Evolutionary conservation across 2,797 vertebrate genomes (phyloP), one percentile per base, ranked within the genome.

Genomic region (Sternarchorhynchus goeldii): DNA sequence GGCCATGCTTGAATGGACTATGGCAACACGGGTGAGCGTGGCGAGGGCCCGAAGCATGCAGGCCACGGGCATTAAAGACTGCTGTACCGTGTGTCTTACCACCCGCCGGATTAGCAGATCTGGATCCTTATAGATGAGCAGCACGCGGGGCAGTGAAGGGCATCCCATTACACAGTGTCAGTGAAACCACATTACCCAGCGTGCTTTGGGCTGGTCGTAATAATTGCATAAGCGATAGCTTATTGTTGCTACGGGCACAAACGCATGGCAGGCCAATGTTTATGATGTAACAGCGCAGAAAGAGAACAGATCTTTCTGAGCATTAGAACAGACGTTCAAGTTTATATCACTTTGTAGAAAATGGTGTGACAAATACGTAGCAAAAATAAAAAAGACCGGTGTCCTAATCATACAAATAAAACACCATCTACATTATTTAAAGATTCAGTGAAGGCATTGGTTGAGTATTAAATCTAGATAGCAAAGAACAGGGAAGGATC

Each of bases 81-180:
- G 73, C 78, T 79, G 21, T 81, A 85, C 81, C 79, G 41, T 85
- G 76, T 74, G 62, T 77, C 92, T 95, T 95, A 95, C 93, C 95
- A 91, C 57, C 80, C 86, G 93, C 93, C 85, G 93, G 93, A 89
- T 95, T 95, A 90, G 95, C 95, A 90, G 95, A 95, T 92, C 94
- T 94, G 93, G 95, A 95, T 95, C 95, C 95, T 95, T 93, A 90
- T 87, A 89, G 87, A 91, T 91, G 21, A 93, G 93, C 93, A 93
- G 91, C 92, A 87, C 85, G 91, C 90, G 87, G 90, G 91, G 95
- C 92, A 94, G 92, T 70, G 79, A 84, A 77, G 84, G 83, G 76
- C 82, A 80, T 80, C 72, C 60, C 55, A 70, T 86, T 84, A 78
- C 56, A 79, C 73, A 84, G 20, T 67, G 58, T 77, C 45, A 62